phyloP scores from a whole-genome alignment of 2,797 vertebrate genomes.

The Sebastes minor region DNA sequence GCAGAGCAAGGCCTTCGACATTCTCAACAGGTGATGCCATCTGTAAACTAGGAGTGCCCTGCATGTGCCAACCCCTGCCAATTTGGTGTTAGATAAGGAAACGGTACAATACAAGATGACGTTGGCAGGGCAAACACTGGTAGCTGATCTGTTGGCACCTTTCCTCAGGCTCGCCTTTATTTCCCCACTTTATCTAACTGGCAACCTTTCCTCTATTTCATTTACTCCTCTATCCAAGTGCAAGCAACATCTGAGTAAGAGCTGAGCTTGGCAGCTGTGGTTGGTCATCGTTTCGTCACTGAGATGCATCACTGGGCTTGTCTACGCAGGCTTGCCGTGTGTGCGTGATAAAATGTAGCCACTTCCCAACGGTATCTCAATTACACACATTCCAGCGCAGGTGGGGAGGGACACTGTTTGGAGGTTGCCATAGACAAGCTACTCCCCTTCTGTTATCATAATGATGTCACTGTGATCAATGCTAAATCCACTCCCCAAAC shows the following conservation, averaged over 20 bases:
- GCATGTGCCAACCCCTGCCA: neutral
- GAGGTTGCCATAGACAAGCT: slow-evolving; percentile 33
- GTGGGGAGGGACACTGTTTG: slow-evolving; percentile 13
- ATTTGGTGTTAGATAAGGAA: slow-evolving; percentile 21
- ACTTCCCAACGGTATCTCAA: slow-evolving; percentile 12
- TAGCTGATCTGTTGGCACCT: neutral
- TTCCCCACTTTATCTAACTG: neutral
- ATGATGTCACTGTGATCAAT: slow-evolving; percentile 19
- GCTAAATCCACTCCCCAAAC: neutral
- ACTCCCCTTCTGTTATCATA: slow-evolving; percentile 25
- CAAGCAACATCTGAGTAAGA: neutral
- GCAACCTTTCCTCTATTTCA: neutral
- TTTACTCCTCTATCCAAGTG: neutral
- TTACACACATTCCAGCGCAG: slow-evolving; percentile 21
- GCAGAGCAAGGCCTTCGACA: slow-evolving; percentile 16
- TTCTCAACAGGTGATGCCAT: slow-evolving; percentile 36
- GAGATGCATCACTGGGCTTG: slow-evolving; percentile 32
- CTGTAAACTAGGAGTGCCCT: slow-evolving; percentile 23
- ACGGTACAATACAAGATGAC: neutral
- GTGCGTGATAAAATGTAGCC: slow-evolving; percentile 4
- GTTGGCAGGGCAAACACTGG: neutral
- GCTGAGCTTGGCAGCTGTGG: neutral
- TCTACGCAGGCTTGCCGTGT: neutral
- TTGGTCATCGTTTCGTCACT: neutral
- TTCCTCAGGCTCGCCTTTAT: slow-evolving; percentile 4